A percentile compares a stretch with the other conserved stretches of the same genome.
These are phyloP conservation scores for Torymus auratus DNA, from an alignment of 2,888 invertebrate genomes.

Conservation along the genomic window DNA sequence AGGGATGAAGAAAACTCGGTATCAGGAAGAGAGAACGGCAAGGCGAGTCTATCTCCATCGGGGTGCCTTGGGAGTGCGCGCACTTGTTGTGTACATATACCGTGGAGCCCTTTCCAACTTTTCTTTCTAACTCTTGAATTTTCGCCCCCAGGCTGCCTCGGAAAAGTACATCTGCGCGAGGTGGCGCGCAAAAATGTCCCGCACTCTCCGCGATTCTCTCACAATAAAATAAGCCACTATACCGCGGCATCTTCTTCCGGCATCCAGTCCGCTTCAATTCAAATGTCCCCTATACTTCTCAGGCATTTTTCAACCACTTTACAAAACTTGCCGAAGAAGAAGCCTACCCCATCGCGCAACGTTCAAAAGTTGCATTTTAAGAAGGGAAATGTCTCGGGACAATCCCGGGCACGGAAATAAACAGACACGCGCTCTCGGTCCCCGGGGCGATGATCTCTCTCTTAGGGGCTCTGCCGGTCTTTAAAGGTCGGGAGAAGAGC, in stretches of 20 bases:
- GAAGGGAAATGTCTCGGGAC: no score
- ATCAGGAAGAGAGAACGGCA: not conserved
- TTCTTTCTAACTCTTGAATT: slow-evolving; percentile 43
- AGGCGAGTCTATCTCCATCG: slow-evolving; percentile 33
- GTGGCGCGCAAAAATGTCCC: slow-evolving; percentile 12
- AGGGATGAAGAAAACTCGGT: not conserved
- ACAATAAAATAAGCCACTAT: slow-evolving; percentile 44
- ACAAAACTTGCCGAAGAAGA: no score
- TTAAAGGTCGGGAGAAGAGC: not conserved
- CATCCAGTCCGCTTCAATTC: not conserved
- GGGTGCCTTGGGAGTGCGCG: not conserved
- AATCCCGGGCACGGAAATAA: no score
- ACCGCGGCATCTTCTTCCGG: not conserved
- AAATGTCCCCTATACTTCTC: slow-evolving; percentile 6
- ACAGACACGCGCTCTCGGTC: no score
- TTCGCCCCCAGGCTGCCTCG: slow-evolving; percentile 18
- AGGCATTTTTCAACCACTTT: no score
- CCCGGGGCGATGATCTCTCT: no score
- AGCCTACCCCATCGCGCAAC: no score
- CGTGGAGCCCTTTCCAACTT: slow-evolving; percentile 22
- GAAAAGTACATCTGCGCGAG: not conserved
- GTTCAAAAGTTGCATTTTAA: no score
- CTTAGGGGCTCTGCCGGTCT: no score
- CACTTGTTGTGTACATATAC: slow-evolving; percentile 9
- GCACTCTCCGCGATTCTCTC: not conserved